These are phyloP conservation scores for Euura lappo DNA, from an alignment of 1,140 invertebrate genomes.

Conservation along the genomic window DNA sequence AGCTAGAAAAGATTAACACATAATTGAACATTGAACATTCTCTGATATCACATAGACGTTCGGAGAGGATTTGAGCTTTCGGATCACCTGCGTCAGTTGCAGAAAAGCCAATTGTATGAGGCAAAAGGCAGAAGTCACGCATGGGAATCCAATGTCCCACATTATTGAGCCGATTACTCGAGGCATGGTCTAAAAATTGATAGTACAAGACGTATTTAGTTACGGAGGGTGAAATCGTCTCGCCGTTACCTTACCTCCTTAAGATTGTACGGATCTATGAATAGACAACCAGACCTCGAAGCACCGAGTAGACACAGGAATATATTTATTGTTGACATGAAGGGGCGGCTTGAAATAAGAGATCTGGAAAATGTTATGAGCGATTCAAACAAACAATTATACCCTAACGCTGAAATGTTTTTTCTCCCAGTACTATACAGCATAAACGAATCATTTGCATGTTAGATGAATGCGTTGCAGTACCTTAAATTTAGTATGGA, in stretches of 20 bases:
- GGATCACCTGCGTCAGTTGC: constrained; percentile 64
- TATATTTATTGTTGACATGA: constrained; percentile 69
- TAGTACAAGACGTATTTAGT: neutral
- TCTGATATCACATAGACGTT: neutral
- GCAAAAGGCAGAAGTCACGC: constrained; percentile 67
- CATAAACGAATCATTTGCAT: no score
- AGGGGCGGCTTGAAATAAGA: constrained; percentile 64
- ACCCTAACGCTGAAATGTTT: constrained; percentile 8
- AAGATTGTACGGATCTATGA: constrained; percentile 68
- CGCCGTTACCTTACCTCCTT: constrained; percentile 54
- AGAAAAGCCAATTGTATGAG: constrained; percentile 67
- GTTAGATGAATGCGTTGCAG: no score
- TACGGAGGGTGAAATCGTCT: no score
- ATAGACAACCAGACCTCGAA: constrained; percentile 62
- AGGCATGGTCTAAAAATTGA: constrained; percentile 61
- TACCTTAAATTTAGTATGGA: constrained; percentile 69
- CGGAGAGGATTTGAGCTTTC: neutral
- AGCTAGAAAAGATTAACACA: constrained; percentile 46
- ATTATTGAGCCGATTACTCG: constrained; percentile 62
- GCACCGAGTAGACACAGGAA: constrained; percentile 67
- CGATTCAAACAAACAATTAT: constrained; percentile 8
- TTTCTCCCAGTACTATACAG: neutral
- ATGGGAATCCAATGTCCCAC: constrained; percentile 69
- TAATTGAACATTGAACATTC: neutral
- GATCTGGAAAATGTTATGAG: constrained; percentile 55